Conservation (phyloP, 2,113 vertebrate species). For the Gambusia holbrooki region DNA sequence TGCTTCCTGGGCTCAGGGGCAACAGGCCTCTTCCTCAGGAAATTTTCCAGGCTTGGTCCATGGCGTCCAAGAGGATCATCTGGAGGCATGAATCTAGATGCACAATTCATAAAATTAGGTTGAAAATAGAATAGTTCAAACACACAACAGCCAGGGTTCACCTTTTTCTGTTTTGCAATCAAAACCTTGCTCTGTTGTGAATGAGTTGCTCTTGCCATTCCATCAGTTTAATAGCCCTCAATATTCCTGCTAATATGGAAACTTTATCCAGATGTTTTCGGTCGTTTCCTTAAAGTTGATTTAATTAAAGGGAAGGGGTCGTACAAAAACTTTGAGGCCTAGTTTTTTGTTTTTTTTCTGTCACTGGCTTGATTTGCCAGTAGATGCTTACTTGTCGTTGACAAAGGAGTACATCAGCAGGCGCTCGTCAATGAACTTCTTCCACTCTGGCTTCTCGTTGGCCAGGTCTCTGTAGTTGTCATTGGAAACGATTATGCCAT, state of each 20-base stretch:
- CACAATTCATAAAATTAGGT: slow-evolving; percentile 3
- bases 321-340: not conserved
- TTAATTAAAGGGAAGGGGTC: not conserved
- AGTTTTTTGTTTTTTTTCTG: not conserved
- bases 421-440: slow-evolving; percentile 97
- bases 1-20: slow-evolving; percentile 95
- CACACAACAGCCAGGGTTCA: too few species aligned
- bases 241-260: not conserved
- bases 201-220: not conserved
- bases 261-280: not conserved
- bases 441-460: slow-evolving; percentile 98
- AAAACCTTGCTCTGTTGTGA: not conserved
- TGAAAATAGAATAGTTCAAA: not conserved
- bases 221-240: not conserved
- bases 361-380: not conserved
- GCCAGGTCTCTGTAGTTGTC: slow-evolving; percentile 98
- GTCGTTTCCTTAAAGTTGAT: not conserved
- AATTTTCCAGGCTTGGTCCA: slow-evolving; percentile 97
- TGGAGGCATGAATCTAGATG: slow-evolving; percentile 93
- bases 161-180: not conserved
- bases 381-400: slow-evolving; percentile 93
- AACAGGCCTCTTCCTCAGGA: slow-evolving; percentile 92
- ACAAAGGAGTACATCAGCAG: slow-evolving; percentile 99
- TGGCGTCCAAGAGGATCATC: slow-evolving; percentile 97
- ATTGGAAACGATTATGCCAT: slow-evolving; percentile 97